Evolutionary conservation across 2,113 vertebrate genomes (phyloP).

Genomic region (Murina feae): DNA sequence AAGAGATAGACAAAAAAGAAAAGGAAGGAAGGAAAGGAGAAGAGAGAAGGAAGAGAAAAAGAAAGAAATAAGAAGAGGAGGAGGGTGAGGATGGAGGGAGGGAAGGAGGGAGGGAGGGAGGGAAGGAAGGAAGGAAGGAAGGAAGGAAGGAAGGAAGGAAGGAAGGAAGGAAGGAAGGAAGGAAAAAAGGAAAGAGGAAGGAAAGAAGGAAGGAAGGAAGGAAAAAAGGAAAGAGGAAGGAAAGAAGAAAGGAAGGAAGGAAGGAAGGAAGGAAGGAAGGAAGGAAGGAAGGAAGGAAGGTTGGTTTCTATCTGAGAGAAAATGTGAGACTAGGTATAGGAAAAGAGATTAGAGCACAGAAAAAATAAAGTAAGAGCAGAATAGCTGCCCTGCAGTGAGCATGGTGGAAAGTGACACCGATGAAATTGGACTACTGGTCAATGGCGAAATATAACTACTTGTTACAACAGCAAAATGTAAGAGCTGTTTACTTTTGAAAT

Average conservation of each 20-base stretch:
- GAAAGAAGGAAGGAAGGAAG: rapidly evolving
- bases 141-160: background rate
- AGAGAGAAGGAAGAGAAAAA: too few relatives aligned
- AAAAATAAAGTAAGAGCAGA: background rate
- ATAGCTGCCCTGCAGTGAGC: background rate
- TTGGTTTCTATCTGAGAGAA: too few relatives aligned
- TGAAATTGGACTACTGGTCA: background rate
- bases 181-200: too few relatives aligned
- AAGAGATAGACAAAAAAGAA: background rate
- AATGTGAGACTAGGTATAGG: background rate
- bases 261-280: rapidly evolving
- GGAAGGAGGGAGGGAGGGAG: background rate
- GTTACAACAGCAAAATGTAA: background rate
- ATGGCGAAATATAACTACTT: background rate
- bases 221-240: background rate
- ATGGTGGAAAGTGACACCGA: background rate
- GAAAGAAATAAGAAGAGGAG: too few relatives aligned
- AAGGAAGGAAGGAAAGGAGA: too few relatives aligned
- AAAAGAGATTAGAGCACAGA: background rate
- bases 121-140: too few relatives aligned
- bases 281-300: too few relatives aligned
- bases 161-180: too few relatives aligned
- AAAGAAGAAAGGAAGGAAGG: too few relatives aligned
- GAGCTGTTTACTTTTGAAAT: background rate
- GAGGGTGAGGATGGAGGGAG: background rate